Percentiles rank a stretch among this genome's conserved stretches.
Conservation (phyloP, 2,888 invertebrate genomes). For the Piscicola geometra region DNA sequence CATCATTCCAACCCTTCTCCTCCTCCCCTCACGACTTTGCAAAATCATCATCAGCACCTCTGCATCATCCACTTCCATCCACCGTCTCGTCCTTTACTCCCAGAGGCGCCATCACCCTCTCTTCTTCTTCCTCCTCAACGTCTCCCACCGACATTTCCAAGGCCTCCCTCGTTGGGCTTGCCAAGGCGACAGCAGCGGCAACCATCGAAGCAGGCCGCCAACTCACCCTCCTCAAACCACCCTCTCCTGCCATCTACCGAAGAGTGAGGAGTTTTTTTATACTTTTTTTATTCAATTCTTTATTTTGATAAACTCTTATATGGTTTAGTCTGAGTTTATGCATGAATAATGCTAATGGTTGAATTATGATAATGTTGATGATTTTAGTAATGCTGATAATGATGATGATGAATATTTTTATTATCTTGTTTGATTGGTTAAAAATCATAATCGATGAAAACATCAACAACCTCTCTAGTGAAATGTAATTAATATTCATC, state of each 20-base stretch:
- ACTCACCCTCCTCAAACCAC: slow-evolving; percentile 8
- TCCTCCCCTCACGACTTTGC: not conserved
- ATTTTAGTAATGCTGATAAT: no score
- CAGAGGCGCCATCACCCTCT: not conserved
- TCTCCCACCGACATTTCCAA: not conserved
- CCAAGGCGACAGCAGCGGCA: not conserved
- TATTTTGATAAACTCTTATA: no score
- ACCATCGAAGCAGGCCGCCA: not conserved
- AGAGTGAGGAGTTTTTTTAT: not conserved
- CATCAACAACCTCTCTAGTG: not conserved
- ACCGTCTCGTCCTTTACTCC: no score
- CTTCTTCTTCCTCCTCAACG: not conserved
- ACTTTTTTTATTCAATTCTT: no score
- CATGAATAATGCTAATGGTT: no score
- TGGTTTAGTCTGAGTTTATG: no score
- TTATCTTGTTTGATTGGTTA: not conserved
- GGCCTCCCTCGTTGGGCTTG: not conserved
- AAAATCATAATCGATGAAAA: not conserved
- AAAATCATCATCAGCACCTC: not conserved
- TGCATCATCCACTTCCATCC: not conserved
- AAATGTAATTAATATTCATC: not conserved
- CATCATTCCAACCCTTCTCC: not conserved
- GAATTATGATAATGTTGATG: no score
- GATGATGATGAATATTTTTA: no score
- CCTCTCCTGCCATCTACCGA: not conserved